Conservation (phyloP, 2,888 invertebrate species). For the Nomada hirtipes region DNA sequence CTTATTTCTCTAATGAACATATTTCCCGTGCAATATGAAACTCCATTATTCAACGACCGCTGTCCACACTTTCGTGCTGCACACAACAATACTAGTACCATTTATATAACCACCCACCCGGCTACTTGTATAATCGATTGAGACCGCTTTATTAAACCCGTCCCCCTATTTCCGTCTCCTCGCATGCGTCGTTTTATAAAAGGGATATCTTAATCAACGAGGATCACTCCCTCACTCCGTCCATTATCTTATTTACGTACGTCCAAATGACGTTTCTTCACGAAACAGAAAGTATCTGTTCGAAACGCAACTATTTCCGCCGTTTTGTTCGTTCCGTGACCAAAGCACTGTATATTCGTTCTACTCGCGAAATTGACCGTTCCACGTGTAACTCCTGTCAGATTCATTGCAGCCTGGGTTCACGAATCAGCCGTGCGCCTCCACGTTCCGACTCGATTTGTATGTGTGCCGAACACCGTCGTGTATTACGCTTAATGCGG, state of each 20-base stretch:
- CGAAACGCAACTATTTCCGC: not conserved
- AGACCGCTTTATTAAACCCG: not conserved
- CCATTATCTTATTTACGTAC: conserved; percentile 17
- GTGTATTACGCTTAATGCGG: conserved; percentile 25
- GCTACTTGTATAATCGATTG: conserved; percentile 27
- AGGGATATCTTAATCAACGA: not conserved
- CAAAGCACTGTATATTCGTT: not conserved
- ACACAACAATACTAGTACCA: not conserved
- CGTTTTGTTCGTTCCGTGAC: conserved; percentile 1
- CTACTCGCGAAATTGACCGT: not conserved
- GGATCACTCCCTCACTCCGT: conserved; percentile 8
- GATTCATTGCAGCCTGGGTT: not conserved
- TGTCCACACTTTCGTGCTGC: too few species aligned
- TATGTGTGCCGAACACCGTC: conserved; percentile 6
- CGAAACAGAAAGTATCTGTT: not conserved
- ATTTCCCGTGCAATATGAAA: too few species aligned
- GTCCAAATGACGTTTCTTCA: not conserved
- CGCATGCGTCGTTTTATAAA: conserved; percentile 27
- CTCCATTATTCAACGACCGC: not conserved
- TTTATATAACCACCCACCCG: not conserved
- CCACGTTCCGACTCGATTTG: not conserved
- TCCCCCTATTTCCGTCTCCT: not conserved
- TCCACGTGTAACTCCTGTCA: not conserved
- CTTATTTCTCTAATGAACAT: too few species aligned
- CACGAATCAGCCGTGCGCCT: not conserved